phyloP scores from a whole-genome alignment of 1,140 invertebrate species.

The Zaprionus vittiger region DNA sequence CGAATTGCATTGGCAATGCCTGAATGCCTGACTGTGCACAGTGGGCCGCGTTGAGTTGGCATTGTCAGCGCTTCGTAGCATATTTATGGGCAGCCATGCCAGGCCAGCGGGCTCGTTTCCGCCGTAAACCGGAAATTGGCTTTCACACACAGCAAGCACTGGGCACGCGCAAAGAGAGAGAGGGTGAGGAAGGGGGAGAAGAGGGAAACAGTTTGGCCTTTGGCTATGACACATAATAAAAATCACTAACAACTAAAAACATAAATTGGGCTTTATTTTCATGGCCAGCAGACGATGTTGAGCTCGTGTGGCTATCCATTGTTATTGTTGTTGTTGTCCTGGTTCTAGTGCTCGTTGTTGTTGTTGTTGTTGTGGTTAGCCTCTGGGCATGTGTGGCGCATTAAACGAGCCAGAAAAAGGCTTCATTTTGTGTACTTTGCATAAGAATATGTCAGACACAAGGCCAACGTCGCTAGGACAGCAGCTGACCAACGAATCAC shows the following conservation, averaged over 20 bases:
- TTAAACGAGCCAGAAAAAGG: constrained; percentile 72
- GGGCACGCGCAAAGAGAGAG: constrained; percentile 30
- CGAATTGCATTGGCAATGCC: constrained; percentile 51
- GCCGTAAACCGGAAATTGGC: constrained; percentile 79
- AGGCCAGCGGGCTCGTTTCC: constrained; percentile 55
- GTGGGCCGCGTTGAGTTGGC: constrained; percentile 9
- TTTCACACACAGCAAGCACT: constrained; percentile 36
- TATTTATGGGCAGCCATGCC: constrained; percentile 49
- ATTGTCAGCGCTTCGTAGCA: constrained; percentile 36
- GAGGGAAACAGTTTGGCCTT: constrained; percentile 25
- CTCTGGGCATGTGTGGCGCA: constrained; percentile 39
- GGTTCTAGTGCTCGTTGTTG: not conserved
- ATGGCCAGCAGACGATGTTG: constrained; percentile 58
- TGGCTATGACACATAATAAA: constrained; percentile 82
- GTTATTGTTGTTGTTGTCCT: constrained; percentile 4
- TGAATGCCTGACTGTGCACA: not conserved
- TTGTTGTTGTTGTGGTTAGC: constrained; percentile 14
- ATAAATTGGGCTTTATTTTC: constrained; percentile 81
- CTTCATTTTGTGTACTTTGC: constrained; percentile 68
- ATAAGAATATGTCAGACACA: constrained; percentile 68
- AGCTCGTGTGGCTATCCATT: constrained; percentile 1
- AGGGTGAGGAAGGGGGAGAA: not conserved
- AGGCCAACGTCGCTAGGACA: not conserved
- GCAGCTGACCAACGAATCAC: not conserved
- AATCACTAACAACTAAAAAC: constrained; percentile 83